Base-by-base conservation (phyloP, 2,888 invertebrate species). In the Heliconius ethilla region DNA sequence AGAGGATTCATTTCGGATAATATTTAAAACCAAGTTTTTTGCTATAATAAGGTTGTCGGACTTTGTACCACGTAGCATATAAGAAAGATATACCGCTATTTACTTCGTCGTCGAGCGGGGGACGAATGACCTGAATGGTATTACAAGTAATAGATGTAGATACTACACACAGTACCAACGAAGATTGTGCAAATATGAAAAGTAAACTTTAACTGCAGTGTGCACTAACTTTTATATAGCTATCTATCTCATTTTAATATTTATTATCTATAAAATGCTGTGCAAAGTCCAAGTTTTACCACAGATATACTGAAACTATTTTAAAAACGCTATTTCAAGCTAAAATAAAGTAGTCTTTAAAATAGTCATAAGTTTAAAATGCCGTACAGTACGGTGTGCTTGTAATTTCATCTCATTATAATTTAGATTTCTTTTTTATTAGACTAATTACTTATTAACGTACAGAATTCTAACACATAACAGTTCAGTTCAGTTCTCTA, bases 1-100 rank as follows among this genome's bases (percentile, higher is more conserved):
- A 91, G 81, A 25, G 91, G 90, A 86, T 91, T 90, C 91, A 91
- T 91, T 76, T 78, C 83, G 72, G 73, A 37, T 59, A 22, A 63
- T 83, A 70, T 75, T 51, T 62, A 22, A 70, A 33, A 70, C 77
- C 33, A 70, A 29, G n/a, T 65, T 51, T 79, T 63, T 70, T 13
- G 45, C 18, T 65, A 67, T 15, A 77, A 70, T 72, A 75, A 51
- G 76, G 33, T 75, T 27, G 69, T 70, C 76, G 80, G 80, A 82
- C 82, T 81, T 82, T 81, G 65, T 45, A 69, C 75, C 40, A 29
- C 67, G 37, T 62, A 63, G n/a, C 59, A n/a, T 45, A 15, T 18
- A 59, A n/a, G n/a, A 33, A 29, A 59, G 15, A 66, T 37, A 37
- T 15, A 25, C 25, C 3, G 13, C 9, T 3, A 25, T 18, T 45